Conservation (phyloP, 2,113 vertebrate genomes). For the Dicentrarchus labrax region DNA sequence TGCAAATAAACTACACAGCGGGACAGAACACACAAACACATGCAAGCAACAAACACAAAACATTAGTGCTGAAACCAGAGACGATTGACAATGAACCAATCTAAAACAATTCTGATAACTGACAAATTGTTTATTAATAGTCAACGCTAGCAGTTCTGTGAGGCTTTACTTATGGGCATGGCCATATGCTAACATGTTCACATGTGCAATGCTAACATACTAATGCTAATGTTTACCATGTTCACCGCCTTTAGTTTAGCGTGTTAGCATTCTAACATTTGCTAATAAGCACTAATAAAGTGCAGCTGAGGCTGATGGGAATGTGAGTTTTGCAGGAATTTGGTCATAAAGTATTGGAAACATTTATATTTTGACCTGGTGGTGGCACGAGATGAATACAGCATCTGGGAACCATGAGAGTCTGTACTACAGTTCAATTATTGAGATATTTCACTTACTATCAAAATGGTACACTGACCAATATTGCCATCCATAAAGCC, state of each 20-base stretch:
- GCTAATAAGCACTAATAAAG: not conserved
- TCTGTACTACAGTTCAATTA: not conserved
- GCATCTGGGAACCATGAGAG: not conserved
- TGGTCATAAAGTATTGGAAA: not conserved
- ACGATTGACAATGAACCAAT: too few relatives aligned
- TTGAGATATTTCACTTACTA: too few relatives aligned
- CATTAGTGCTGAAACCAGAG: not conserved
- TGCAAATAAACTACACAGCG: conserved; percentile 6
- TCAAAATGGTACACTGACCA: not conserved
- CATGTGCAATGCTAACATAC: too few relatives aligned
- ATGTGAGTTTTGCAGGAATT: not conserved
- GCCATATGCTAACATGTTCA: too few relatives aligned
- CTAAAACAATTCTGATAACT: too few relatives aligned
- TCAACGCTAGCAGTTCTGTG: too few relatives aligned
- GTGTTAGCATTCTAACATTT: not conserved
- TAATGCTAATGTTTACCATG: too few relatives aligned
- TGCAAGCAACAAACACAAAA: not conserved
- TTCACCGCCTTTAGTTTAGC: too few relatives aligned
- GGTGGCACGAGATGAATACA: not conserved
- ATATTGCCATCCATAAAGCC: not conserved
- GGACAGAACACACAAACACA: not conserved
- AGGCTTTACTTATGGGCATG: too few relatives aligned
- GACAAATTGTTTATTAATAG: too few relatives aligned
- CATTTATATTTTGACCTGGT: not conserved
- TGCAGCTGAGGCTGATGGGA: not conserved